phyloP scores from a whole-genome alignment of 2,797 vertebrate genomes.

The Eutrigla gurnardus region DNA sequence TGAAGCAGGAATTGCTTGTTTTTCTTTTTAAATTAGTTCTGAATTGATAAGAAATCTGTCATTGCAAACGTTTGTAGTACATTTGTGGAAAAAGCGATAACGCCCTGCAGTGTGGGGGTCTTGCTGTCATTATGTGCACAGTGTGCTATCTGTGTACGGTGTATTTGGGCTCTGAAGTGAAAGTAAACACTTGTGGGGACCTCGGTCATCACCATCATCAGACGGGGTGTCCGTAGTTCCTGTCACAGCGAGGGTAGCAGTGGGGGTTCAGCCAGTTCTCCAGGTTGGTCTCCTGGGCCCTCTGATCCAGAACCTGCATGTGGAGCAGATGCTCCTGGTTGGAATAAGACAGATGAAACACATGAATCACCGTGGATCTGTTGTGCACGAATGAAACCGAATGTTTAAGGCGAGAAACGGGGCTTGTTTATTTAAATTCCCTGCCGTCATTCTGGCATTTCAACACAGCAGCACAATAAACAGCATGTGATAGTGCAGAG shows the following conservation, averaged over 20 bases:
- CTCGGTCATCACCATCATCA: constrained; percentile 65
- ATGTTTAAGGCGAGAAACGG: neutral
- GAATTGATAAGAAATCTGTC: neutral
- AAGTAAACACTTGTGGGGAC: constrained; percentile 8
- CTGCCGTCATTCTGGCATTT: constrained; percentile 1
- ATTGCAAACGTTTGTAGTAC: neutral
- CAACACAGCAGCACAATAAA: neutral
- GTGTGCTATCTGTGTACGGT: neutral
- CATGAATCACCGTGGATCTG: neutral
- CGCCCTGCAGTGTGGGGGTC: neutral
- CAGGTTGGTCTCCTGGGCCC: constrained; percentile 90
- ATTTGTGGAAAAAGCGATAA: no score
- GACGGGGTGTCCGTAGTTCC: constrained; percentile 88
- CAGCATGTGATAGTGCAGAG: neutral
- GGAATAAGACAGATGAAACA: neutral
- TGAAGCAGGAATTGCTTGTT: neutral
- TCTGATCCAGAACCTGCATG: constrained; percentile 90
- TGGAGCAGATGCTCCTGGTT: constrained; percentile 90
- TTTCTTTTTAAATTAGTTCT: neutral
- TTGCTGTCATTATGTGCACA: neutral
- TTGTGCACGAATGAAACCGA: constrained; percentile 23
- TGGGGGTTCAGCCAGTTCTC: constrained; percentile 94
- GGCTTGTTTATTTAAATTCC: neutral
- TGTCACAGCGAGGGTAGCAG: constrained; percentile 91
- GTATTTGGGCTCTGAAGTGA: neutral